A percentile compares a stretch with the other conserved stretches of the same genome.
These are phyloP conservation scores for Limenitis arthemis DNA, from an alignment of 2,888 invertebrate genomes.

Conservation along the genomic window DNA sequence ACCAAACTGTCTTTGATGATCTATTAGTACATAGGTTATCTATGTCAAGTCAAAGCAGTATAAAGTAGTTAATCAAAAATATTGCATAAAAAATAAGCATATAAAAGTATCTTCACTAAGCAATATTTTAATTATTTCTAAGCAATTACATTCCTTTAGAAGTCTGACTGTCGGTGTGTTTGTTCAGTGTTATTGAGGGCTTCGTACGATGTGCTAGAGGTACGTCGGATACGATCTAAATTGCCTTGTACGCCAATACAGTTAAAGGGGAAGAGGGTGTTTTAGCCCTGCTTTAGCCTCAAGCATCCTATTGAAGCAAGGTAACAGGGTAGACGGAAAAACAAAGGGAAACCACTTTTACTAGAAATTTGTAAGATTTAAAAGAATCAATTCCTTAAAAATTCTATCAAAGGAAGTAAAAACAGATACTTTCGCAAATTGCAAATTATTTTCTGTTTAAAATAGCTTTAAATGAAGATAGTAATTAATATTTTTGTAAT, in stretches of 20 bases:
- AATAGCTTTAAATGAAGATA: no score
- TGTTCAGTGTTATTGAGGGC: slow-evolving; percentile 12
- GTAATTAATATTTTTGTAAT: no score
- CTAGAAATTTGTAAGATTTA: no score
- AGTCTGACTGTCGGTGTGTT: slow-evolving; percentile 9
- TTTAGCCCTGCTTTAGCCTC: slow-evolving; percentile 7
- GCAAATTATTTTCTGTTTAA: no score
- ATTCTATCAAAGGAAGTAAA: neutral
- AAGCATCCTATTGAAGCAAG: slow-evolving; percentile 11
- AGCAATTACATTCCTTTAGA: slow-evolving; percentile 1
- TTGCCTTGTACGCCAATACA: slow-evolving; percentile 16
- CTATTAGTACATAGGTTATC: no score
- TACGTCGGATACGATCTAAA: slow-evolving; percentile 16
- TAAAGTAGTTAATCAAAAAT: no score
- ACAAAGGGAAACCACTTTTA: neutral
- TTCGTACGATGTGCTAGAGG: slow-evolving; percentile 15
- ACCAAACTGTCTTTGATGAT: no score
- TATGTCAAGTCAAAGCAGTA: no score
- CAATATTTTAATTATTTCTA: neutral
- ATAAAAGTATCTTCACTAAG: neutral
- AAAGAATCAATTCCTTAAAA: no score
- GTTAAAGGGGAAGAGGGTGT: slow-evolving; percentile 8
- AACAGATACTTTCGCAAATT: no score
- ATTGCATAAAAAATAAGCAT: neutral
- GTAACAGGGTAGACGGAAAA: slow-evolving; percentile 6